These are phyloP conservation scores for Sebastes wilsoni DNA, from an alignment of 2,797 vertebrate species.

Conservation along the genomic window DNA sequence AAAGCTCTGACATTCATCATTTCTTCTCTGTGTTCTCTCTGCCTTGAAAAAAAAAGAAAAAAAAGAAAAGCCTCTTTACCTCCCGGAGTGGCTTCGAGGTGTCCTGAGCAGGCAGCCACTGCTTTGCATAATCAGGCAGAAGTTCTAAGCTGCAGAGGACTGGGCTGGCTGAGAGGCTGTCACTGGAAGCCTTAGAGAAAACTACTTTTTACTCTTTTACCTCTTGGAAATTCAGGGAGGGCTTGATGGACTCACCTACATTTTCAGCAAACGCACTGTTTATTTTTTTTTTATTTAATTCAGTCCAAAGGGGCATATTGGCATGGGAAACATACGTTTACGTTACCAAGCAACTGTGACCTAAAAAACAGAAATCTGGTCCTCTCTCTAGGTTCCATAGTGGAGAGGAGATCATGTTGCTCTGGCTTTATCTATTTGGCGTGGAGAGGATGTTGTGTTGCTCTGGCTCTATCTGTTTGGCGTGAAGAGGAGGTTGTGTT, in stretches of 20 bases:
- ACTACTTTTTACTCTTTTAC: slow-evolving; percentile 20
- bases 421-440: rapidly evolving
- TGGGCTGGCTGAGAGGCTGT: slow-evolving; percentile 42
- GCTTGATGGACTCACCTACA: slow-evolving; percentile 12
- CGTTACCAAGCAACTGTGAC: too few species aligned
- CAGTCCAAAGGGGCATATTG: too few species aligned
- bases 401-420: too few species aligned
- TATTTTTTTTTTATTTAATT: too few species aligned
- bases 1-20: slow-evolving; percentile 69
- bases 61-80: slow-evolving; percentile 74
- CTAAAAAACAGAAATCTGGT: too few species aligned
- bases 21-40: slow-evolving; percentile 57
- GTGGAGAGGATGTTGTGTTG: too few species aligned
- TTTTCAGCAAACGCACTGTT: slow-evolving; percentile 11
- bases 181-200: slow-evolving; percentile 38
- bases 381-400: too few species aligned
- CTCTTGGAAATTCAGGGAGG: slow-evolving; percentile 3
- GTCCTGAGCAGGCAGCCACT: slow-evolving; percentile 66
- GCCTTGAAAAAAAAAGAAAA: slow-evolving; percentile 20
- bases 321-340: too few species aligned
- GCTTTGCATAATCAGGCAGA: slow-evolving; percentile 77
- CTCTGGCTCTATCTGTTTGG: too few species aligned
- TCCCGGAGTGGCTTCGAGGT: slow-evolving; percentile 70
- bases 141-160: slow-evolving; percentile 59
- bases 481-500: too few species aligned